Evolutionary conservation across 53 echinoderm and acorn worm species (phyloP), one percentile per base, ranked within the genome.

Genomic region (Pentamera pediparva): DNA sequence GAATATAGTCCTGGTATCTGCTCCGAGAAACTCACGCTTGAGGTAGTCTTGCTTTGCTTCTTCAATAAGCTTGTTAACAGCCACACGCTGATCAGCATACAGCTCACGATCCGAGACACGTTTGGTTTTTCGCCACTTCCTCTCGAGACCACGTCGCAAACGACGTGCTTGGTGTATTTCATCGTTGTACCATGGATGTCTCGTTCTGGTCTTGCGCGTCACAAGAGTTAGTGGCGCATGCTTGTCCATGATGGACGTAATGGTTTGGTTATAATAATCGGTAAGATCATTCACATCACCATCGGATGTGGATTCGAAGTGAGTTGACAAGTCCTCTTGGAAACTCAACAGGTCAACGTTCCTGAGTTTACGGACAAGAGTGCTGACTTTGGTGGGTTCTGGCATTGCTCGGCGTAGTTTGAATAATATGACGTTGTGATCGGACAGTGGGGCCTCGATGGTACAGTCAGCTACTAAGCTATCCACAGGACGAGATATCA

Each of bases 1-100:
- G 38, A 76, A 83, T 4, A 76, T 45, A 40, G 40, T 76, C 13
- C 74, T 78, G 37, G 57, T 62, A 74, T 84, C 78, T 28, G 84
- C 77, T 26, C 49, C 60, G 52, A 50, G 53, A 25, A 76, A 43
- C 39, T 83, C 58, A 9, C 32, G 35, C 24, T 38, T 35, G 20
- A 37, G 69, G 37, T 79, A 79, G 13, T 49, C 3, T 79, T 69
- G 69, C 40, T 79, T 37, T 62, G 77, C 63, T 32, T 45, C 21
- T 30, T 65, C 78, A 33, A 63, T 78, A 37, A n/a, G n/a, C n/a
- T n/a, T n/a, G n/a, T n/a, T n/a, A n/a, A n/a, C n/a, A n/a, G n/a
- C n/a, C n/a, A n/a, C n/a, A n/a, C n/a, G n/a, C n/a, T n/a, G n/a
- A n/a, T n/a, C n/a, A n/a, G n/a, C n/a, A n/a, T n/a, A n/a, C n/a